Evolutionary conservation across 2,113 vertebrate species (phyloP).

Genomic region (Uria lomvia): DNA sequence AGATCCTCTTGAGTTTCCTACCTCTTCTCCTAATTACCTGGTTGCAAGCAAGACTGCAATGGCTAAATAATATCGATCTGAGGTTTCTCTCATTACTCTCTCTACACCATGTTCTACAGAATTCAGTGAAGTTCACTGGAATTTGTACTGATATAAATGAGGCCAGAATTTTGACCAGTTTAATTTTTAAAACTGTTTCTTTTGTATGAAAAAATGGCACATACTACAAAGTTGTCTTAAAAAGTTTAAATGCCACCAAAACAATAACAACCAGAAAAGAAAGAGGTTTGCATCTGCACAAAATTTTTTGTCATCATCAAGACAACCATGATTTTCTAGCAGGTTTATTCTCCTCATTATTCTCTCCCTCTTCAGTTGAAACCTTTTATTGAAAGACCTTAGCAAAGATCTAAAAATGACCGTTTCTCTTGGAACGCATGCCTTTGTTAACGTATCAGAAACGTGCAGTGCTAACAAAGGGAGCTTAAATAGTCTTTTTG

Average conservation of each 20-base stretch:
- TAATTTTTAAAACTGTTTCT: neutral
- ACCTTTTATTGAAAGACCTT: neutral
- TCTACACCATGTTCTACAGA: neutral
- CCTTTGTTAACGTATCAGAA: neutral
- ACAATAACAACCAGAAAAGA: neutral
- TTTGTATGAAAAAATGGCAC: neutral
- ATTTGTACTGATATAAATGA: neutral
- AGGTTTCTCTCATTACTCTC: constrained; percentile 1
- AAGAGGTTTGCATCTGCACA: neutral
- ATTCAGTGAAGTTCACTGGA: neutral
- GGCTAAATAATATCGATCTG: neutral
- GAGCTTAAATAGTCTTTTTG: neutral
- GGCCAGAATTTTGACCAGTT: neutral
- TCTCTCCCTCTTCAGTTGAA: neutral
- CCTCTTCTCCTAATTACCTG: constrained; percentile 32
- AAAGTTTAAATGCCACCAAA: neutral
- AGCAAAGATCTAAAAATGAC: neutral
- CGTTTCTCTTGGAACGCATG: neutral
- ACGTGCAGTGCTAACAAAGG: neutral
- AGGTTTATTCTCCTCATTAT: neutral
- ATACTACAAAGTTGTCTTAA: neutral
- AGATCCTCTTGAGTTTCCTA: neutral
- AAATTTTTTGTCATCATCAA: neutral
- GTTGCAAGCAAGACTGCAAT: neutral
- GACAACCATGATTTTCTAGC: neutral